Conservation (phyloP, 2,113 vertebrate species). For the Myrmecobius fasciatus region DNA sequence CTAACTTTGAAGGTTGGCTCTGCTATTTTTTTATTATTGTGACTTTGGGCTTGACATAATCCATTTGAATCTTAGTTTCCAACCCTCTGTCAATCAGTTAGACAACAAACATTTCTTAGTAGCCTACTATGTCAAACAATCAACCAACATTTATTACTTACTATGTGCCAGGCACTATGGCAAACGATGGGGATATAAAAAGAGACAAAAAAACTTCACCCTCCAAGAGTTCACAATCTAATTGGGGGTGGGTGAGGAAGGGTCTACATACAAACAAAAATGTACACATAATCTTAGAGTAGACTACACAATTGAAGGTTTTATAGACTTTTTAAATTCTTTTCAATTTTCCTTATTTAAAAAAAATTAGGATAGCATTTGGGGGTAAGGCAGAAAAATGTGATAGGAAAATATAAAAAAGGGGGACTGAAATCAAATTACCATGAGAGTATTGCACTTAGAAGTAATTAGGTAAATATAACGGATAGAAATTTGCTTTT, state of each 20-base stretch:
- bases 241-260: not conserved
- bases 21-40: not conserved
- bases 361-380: conserved; percentile 18
- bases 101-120: not conserved
- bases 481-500: not conserved
- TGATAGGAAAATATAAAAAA: not conserved
- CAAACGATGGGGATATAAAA: not conserved
- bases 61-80: not conserved
- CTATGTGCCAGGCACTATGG: not conserved
- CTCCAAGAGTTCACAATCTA: not conserved
- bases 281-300: no score
- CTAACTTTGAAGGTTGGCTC: not conserved
- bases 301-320: not conserved
- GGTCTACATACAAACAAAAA: not conserved
- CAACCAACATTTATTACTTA: not conserved
- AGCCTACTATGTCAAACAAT: not conserved
- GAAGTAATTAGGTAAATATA: not conserved
- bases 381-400: not conserved
- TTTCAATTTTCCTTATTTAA: conserved; percentile 5
- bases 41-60: not conserved
- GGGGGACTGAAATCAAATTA: not conserved
- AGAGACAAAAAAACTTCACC: not conserved
- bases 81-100: not conserved
- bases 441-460: not conserved
- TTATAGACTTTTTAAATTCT: not conserved